phyloP scores from a whole-genome alignment of 2,113 vertebrate species.

The Coptodon rendalli region DNA sequence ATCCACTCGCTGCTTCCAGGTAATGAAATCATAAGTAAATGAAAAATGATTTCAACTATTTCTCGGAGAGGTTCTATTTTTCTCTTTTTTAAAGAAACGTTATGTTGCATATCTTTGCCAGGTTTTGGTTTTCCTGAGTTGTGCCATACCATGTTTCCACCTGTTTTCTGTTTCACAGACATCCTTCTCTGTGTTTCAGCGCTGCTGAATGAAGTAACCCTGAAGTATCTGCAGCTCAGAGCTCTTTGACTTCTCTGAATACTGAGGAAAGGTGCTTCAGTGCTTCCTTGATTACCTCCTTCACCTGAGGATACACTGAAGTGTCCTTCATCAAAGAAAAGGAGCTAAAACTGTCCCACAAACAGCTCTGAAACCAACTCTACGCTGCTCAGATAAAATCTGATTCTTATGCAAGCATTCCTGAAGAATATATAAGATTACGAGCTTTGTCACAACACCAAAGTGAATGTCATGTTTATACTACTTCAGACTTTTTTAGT shows the following conservation, averaged over 20 bases:
- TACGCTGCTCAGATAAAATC: neutral
- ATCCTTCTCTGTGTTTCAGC: fast-evolving
- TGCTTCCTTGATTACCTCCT: neutral
- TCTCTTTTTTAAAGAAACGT: fast-evolving
- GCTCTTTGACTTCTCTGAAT: neutral
- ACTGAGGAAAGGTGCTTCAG: neutral
- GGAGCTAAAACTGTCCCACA: neutral
- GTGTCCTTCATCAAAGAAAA: neutral
- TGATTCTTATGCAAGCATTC: fast-evolving
- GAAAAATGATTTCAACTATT: too few relatives aligned
- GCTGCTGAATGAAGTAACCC: neutral
- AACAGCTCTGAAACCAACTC: neutral
- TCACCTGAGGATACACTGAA: neutral
- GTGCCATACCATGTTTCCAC: neutral
- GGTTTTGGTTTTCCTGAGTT: neutral
- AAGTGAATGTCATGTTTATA: neutral
- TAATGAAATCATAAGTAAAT: neutral
- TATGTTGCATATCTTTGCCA: neutral
- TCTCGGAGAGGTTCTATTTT: neutral
- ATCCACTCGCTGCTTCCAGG: neutral
- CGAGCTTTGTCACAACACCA: neutral
- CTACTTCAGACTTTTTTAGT: neutral
- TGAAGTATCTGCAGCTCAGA: neutral
- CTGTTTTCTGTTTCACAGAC: neutral
- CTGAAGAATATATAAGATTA: neutral